These are phyloP conservation scores for Coturnix japonica DNA, from an alignment of 2,113 vertebrate species.

Conservation along the genomic window DNA sequence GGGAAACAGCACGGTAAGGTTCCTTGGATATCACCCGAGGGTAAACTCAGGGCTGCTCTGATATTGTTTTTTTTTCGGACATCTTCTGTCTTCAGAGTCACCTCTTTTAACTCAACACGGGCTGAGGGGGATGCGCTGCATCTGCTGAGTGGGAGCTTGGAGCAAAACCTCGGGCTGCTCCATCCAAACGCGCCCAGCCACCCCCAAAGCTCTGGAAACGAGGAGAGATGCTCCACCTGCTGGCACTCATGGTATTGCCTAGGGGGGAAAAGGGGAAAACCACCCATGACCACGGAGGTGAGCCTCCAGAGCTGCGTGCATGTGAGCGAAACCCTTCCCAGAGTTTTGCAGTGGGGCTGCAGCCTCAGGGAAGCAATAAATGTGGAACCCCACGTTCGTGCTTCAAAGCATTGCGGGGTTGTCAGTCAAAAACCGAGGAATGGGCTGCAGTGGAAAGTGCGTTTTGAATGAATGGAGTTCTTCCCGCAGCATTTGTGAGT, in stretches of 20 bases:
- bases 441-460: slow-evolving; percentile 29
- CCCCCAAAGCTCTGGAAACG: background rate
- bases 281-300: background rate
- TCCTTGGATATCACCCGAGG: background rate
- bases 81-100: background rate
- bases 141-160: background rate
- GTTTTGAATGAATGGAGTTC: slow-evolving; percentile 45
- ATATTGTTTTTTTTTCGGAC: no score
- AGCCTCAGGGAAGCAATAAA: slow-evolving; percentile 38
- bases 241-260: background rate
- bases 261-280: background rate
- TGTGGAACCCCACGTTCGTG: background rate
- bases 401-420: slow-evolving; percentile 46
- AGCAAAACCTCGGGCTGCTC: background rate
- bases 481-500: slow-evolving; percentile 45
- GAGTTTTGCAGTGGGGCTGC: slow-evolving; percentile 10
- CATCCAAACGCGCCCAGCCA: background rate
- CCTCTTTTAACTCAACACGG: background rate
- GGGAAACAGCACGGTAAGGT: background rate
- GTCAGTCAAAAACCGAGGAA: slow-evolving; percentile 8
- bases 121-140: background rate
- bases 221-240: background rate
- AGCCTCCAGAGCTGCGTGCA: background rate
- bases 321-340: background rate
- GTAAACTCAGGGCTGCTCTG: background rate